A percentile compares a stretch with the other conserved stretches of the same genome.
Conservation (phyloP, 2,113 vertebrate genomes). For the Benitochromis conjunctus region DNA sequence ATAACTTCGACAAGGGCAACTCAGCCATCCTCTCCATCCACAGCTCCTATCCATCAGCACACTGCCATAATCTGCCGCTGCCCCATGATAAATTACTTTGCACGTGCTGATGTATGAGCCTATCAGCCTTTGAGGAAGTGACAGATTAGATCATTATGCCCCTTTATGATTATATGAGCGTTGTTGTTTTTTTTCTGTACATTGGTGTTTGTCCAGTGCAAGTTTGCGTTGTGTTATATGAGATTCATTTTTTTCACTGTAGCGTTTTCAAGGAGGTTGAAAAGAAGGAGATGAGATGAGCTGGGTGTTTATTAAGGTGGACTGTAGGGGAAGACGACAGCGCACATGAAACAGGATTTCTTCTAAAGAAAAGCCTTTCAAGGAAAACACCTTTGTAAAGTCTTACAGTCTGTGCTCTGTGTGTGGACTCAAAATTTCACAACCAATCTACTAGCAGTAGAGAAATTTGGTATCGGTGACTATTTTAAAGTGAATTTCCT, state of each 20-base stretch:
- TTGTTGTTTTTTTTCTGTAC: constrained; percentile 4
- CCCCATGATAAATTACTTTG: constrained; percentile 49
- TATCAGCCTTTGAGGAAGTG: constrained; percentile 58
- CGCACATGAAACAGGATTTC: background rate
- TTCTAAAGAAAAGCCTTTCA: background rate
- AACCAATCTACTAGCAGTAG: background rate
- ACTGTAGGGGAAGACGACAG: background rate
- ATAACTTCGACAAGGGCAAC: constrained; percentile 63
- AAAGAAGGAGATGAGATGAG: background rate
- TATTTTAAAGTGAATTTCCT: background rate
- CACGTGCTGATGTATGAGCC: constrained; percentile 56
- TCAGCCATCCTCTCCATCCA: constrained; percentile 51
- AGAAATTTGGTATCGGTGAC: background rate
- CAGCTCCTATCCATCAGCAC: constrained; percentile 61
- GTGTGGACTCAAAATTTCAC: background rate
- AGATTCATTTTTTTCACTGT: background rate
- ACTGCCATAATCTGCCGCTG: constrained; percentile 55
- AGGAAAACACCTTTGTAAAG: background rate
- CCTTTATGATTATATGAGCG: constrained; percentile 40
- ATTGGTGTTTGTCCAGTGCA: background rate
- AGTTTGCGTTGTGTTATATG: background rate
- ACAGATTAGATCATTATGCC: constrained; percentile 64
- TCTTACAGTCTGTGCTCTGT: background rate
- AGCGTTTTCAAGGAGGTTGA: background rate
- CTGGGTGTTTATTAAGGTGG: background rate